phyloP scores from a whole-genome alignment of 2,113 vertebrate species.

The Pungitius pungitius region DNA sequence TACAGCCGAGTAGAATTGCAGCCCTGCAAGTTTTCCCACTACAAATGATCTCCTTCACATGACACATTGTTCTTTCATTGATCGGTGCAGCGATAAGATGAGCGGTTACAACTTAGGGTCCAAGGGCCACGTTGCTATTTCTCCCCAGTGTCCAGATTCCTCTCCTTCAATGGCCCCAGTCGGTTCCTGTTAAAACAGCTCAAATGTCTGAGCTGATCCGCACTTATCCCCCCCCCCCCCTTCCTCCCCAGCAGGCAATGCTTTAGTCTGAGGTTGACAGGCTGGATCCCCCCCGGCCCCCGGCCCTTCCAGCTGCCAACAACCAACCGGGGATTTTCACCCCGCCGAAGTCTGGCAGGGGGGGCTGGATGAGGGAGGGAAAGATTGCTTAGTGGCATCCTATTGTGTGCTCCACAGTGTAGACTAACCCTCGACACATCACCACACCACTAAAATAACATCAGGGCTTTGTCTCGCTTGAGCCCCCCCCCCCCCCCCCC shows the following conservation, averaged over 20 bases:
- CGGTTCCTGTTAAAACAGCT: conserved; percentile 33
- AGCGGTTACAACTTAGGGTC: background rate
- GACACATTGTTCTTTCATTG: background rate
- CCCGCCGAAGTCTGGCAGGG: conserved; percentile 33
- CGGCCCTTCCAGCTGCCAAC: conserved; percentile 12
- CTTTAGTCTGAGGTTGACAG: conserved; percentile 14
- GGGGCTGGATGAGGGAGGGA: background rate
- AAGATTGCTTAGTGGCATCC: conserved; percentile 51
- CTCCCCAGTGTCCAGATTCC: background rate
- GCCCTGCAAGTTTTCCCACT: background rate
- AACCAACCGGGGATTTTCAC: conserved; percentile 35
- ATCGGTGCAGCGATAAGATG: background rate
- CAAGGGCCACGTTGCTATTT: conserved; percentile 1
- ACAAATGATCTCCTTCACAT: background rate
- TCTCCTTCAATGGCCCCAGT: conserved; percentile 4
- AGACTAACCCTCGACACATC: conserved; percentile 46
- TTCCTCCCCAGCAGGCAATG: conserved; percentile 12
- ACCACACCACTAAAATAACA: conserved; percentile 66
- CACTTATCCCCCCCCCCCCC: conserved; percentile 24
- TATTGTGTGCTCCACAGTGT: conserved; percentile 43
- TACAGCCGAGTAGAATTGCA: background rate
- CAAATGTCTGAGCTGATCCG: conserved; percentile 37
- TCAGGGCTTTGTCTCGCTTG: conserved; percentile 55
- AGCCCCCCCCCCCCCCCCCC: no score
- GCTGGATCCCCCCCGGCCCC: background rate